These are phyloP conservation scores for Lutjanus argentimaculatus DNA, from an alignment of 2,797 vertebrate species.

Conservation along the genomic window DNA sequence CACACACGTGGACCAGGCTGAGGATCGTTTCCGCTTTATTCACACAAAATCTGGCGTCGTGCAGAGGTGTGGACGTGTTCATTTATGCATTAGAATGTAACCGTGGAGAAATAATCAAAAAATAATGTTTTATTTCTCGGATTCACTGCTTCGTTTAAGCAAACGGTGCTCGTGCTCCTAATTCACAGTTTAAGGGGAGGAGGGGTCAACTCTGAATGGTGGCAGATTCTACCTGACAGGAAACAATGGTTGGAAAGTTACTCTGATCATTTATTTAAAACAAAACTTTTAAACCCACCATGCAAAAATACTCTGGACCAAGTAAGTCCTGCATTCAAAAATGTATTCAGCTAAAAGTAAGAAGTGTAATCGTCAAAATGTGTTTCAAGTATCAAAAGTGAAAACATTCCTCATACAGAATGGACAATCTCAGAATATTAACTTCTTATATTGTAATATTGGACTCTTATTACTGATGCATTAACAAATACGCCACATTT, in stretches of 20 bases:
- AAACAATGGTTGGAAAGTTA: background rate
- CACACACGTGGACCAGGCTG: no score
- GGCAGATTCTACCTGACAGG: no score
- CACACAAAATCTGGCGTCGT: no score
- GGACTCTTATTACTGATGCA: background rate
- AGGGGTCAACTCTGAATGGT: no score
- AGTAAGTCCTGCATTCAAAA: background rate
- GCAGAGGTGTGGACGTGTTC: no score
- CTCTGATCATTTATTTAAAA: background rate
- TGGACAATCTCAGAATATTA: background rate
- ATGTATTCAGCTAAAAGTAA: background rate
- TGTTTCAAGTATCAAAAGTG: background rate
- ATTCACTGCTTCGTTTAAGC: no score
- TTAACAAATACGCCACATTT: background rate
- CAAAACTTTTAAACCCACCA: background rate
- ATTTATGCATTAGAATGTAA: no score
- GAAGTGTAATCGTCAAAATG: background rate
- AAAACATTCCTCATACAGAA: background rate
- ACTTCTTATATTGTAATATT: background rate
- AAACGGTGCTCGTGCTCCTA: no score
- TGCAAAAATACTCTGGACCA: background rate
- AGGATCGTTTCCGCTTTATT: no score
- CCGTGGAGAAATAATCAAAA: no score
- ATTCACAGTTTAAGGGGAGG: no score
- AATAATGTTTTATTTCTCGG: no score